Evolutionary conservation across 2,888 invertebrate species (phyloP).

Genomic region (Lasioglossum leucozonium): DNA sequence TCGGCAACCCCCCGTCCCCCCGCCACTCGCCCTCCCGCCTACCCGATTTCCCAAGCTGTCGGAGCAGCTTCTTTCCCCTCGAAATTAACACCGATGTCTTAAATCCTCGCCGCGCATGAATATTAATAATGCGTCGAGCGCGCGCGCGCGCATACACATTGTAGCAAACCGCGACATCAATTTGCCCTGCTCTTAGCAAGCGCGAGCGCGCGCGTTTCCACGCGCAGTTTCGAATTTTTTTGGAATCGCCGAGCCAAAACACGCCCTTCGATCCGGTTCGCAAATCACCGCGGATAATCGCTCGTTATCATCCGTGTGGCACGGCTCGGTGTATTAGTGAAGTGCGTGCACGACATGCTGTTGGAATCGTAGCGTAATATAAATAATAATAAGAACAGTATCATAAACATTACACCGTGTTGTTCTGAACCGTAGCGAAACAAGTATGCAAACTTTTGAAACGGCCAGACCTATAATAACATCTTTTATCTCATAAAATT

Average conservation of each 20-base stretch:
- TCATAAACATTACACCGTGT: too few relatives aligned
- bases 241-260: neutral
- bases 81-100: constrained; percentile 32
- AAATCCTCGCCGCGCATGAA: constrained; percentile 20
- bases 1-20: neutral
- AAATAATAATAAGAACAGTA: too few relatives aligned
- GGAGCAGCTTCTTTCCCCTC: neutral
- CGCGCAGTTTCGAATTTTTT: constrained; percentile 16
- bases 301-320: neutral
- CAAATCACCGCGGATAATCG: constrained; percentile 39
- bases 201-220: neutral
- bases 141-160: constrained; percentile 1
- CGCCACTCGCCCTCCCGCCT: too few relatives aligned
- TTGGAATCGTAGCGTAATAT: too few relatives aligned
- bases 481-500: too few relatives aligned
- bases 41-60: neutral
- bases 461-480: too few relatives aligned
- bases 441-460: too few relatives aligned
- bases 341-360: too few relatives aligned
- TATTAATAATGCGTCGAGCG: constrained; percentile 25
- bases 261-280: constrained; percentile 27
- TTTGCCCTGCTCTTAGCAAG: neutral
- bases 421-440: too few relatives aligned
- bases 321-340: neutral
- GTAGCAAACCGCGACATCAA: constrained; percentile 1